Conservation (phyloP, 2,113 vertebrate species). For the Tympanuchus pallidicinctus region DNA sequence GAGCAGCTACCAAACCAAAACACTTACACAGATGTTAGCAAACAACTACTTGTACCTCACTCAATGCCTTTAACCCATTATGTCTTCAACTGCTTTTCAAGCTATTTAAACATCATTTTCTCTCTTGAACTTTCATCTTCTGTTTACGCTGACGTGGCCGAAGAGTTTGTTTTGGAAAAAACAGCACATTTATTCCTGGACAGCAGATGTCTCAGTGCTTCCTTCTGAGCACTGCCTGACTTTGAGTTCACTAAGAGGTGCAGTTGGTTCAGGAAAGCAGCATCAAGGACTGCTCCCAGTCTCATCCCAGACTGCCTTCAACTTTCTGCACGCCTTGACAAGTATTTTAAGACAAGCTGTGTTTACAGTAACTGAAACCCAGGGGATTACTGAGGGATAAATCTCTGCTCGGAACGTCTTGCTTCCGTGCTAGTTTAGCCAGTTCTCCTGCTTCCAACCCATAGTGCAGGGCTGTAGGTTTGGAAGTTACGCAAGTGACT, state of each 20-base stretch:
- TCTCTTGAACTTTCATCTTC: background rate
- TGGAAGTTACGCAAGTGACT: constrained; percentile 33
- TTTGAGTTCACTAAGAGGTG: background rate
- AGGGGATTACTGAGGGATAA: background rate
- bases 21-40: background rate
- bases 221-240: background rate
- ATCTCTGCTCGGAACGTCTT: background rate
- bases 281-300: background rate
- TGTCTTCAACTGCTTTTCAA: background rate
- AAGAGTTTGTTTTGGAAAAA: background rate
- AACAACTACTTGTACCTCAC: background rate
- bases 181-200: background rate
- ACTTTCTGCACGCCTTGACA: background rate
- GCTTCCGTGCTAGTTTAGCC: constrained; percentile 38
- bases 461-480: background rate
- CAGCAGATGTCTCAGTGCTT: background rate
- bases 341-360: constrained; percentile 31
- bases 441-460: constrained; percentile 49
- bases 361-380: constrained; percentile 41
- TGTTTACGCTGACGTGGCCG: background rate
- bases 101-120: background rate
- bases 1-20: background rate
- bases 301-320: background rate
- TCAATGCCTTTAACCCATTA: background rate
- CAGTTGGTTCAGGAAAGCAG: background rate